Evolutionary conservation across 2,888 invertebrate species (phyloP).

Genomic region (Oxycera nigricornis): DNA sequence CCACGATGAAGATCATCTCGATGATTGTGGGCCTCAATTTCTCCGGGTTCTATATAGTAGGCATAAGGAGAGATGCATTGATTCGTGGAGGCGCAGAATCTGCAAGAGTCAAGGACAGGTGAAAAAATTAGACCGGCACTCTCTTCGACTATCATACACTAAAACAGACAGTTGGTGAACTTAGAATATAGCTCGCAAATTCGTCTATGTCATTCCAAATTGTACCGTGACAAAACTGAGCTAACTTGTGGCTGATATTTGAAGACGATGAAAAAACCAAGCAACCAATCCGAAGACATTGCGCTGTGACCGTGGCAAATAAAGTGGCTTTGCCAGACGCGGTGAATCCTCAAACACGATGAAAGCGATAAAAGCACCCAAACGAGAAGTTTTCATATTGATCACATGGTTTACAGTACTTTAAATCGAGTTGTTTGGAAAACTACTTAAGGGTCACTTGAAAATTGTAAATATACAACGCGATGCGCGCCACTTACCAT

Average conservation of each 20-base stretch:
- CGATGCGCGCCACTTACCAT: neutral
- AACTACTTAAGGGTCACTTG: constrained; percentile 17
- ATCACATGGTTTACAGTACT: neutral
- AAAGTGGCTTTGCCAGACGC: neutral
- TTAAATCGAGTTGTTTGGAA: neutral
- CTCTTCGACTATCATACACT: too few species aligned
- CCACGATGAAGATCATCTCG: neutral
- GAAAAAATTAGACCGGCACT: too few species aligned
- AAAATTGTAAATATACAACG: neutral
- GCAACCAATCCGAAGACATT: neutral
- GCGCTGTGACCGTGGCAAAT: neutral
- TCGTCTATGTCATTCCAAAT: too few species aligned
- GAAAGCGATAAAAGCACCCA: neutral
- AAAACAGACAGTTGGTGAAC: too few species aligned
- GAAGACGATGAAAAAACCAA: neutral
- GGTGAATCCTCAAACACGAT: neutral
- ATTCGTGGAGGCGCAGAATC: too few species aligned
- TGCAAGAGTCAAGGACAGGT: too few species aligned
- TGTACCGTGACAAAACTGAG: too few species aligned
- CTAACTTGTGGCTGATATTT: too few species aligned
- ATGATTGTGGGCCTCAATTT: neutral
- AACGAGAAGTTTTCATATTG: neutral
- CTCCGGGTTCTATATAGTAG: too few species aligned
- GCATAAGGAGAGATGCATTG: too few species aligned
- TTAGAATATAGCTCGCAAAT: too few species aligned